phyloP scores from a whole-genome alignment of 1,140 invertebrate species.

The Campoletis sonorensis region DNA sequence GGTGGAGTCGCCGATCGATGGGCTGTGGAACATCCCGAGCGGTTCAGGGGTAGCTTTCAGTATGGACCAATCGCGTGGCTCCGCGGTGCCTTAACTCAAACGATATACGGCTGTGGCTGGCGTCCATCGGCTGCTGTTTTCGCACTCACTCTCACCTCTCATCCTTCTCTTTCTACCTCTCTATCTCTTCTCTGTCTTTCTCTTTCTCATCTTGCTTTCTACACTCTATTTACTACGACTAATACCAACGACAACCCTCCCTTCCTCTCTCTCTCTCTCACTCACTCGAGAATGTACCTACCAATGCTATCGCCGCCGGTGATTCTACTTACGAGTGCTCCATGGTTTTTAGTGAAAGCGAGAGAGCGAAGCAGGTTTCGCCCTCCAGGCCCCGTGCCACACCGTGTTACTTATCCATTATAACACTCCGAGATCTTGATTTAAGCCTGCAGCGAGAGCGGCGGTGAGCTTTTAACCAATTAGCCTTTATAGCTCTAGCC shows the following conservation, averaged over 20 bases:
- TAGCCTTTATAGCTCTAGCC: conserved; percentile 74
- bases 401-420: conserved; percentile 77
- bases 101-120: conserved; percentile 63
- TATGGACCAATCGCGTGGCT: conserved; percentile 63
- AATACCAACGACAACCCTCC: background rate
- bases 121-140: conserved; percentile 23
- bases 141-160: conserved; percentile 18
- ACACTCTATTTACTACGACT: conserved; percentile 19
- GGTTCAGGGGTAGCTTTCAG: conserved; percentile 64
- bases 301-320: conserved; percentile 37
- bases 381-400: conserved; percentile 65
- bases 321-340: conserved; percentile 37
- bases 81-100: conserved; percentile 66
- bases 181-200: conserved; percentile 14
- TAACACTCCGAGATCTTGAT: conserved; percentile 78
- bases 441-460: conserved; percentile 74
- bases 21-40: conserved; percentile 58
- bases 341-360: conserved; percentile 30
- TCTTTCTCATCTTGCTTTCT: background rate
- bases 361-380: conserved; percentile 48
- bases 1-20: conserved; percentile 68
- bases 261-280: background rate
- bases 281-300: background rate
- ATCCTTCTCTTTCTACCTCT: background rate
- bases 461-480: conserved; percentile 78